Evolutionary conservation across 2,888 invertebrate species (phyloP).

Genomic region (Notodonta ziczac): DNA sequence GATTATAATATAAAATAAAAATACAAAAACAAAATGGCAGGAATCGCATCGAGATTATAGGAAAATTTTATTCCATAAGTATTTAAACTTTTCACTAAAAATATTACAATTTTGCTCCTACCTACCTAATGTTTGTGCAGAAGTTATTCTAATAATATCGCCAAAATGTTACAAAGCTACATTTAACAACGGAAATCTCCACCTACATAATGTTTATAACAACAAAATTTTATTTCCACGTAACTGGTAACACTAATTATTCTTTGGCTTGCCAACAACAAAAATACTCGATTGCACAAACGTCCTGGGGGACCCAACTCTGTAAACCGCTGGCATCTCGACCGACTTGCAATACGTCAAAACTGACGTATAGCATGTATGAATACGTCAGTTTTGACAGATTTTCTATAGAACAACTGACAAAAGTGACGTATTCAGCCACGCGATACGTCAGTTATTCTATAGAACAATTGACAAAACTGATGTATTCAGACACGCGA

Average conservation of each 20-base stretch:
- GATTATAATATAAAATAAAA: constrained; percentile 15
- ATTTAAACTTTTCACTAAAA: constrained; percentile 32
- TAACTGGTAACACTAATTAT: constrained; percentile 51
- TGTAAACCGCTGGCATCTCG: too few species aligned
- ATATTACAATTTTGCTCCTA: constrained; percentile 30
- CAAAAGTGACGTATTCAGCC: too few species aligned
- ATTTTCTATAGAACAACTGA: too few species aligned
- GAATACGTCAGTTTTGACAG: too few species aligned
- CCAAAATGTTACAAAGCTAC: background rate
- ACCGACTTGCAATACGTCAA: too few species aligned
- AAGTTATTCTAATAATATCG: constrained; percentile 20
- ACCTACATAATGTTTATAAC: constrained; percentile 16
- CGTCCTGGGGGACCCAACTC: constrained; percentile 12
- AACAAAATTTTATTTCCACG: constrained; percentile 26
- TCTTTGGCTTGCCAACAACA: constrained; percentile 51
- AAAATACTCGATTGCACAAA: constrained; percentile 35
- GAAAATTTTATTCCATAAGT: constrained; percentile 12
- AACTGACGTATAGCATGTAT: too few species aligned
- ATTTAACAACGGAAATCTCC: constrained; percentile 8
- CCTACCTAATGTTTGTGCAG: constrained; percentile 49
- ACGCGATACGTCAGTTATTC: too few species aligned
- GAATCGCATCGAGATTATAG: constrained; percentile 31
- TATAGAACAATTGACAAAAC: too few species aligned
- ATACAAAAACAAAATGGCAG: constrained; percentile 39
- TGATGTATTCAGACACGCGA: too few species aligned